Evolutionary conservation across 2,888 invertebrate species (phyloP), one percentile per base, ranked within the genome.

Genomic region (Caenorhabditis parvicauda): DNA sequence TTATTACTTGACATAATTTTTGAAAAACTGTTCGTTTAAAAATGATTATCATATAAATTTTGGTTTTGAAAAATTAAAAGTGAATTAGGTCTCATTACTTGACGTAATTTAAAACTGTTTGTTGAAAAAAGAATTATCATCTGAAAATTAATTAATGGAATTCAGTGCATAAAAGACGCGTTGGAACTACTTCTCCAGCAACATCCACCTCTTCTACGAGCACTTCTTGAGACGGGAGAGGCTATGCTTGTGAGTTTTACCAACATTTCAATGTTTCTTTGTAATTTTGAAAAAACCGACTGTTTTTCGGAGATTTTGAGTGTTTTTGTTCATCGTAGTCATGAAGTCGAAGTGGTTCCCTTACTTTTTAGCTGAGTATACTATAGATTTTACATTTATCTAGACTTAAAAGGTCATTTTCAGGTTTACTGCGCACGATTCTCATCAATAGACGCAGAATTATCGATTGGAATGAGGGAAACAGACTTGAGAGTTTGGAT

Each of bases 401-500:
- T 32, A 12, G 9, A 32, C 35, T 32, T 32, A 32, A 12, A 12
- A 32, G 17, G 7, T 17, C 19, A 37, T 48, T 50, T 45, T 2
- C 52, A 67, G 68, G 63, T 67, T 1, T 75, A 72, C 46, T 79
- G 79, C 47, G 59, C 70, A 5, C 60, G 79, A 6, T 79, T 74
- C 55, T 72, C 71, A 5, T 75, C 76, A 12, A 64, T 67, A 21
- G 77, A 79, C 37, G 64, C 72, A 6, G 81, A 81, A 44, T 54
- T 78, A 41, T 63, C 69, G 22, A 64, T 75, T 29, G 80, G 81
- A 28, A 77, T 81, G 77, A 57, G 81, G 14, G 81, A 81, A 56
- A 48, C 61, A 9, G 81, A 81, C 52, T 57, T 81, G 32, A 45
- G 75, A 7, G 47, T 46, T 22, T 76, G 74, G 74, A 47, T 74